Evolutionary conservation across 2,888 invertebrate genomes (phyloP).

Genomic region (Petrolisthes cinctipes): DNA sequence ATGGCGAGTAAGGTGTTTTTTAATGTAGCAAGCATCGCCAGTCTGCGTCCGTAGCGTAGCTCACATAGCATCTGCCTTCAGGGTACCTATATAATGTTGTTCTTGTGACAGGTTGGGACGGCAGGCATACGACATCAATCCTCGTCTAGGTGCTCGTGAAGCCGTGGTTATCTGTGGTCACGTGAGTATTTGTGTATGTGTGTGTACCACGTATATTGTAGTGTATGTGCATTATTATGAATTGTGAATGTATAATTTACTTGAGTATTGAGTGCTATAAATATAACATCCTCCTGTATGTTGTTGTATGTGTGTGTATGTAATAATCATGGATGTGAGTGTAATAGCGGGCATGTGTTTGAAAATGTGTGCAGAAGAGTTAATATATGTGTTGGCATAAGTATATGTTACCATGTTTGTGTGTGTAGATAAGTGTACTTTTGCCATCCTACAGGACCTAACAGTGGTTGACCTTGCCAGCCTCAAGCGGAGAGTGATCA

Average conservation of each 20-base stretch:
- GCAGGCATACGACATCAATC: conserved; percentile 43
- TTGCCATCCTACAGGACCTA: conserved; percentile 40
- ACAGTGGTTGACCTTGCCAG: conserved; percentile 40
- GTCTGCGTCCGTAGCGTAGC: too few relatives aligned
- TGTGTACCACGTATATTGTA: not conserved
- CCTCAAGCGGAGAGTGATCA: conserved; percentile 30
- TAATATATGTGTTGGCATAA: too few relatives aligned
- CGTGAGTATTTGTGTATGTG: conserved; percentile 11
- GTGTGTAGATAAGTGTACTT: too few relatives aligned
- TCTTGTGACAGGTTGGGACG: conserved; percentile 34
- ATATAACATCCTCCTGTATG: not conserved
- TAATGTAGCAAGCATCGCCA: too few relatives aligned
- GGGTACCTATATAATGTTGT: too few relatives aligned
- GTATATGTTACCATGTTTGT: too few relatives aligned
- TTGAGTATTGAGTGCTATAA: not conserved
- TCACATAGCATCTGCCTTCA: too few relatives aligned
- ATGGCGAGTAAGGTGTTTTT: too few relatives aligned
- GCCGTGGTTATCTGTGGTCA: conserved; percentile 50
- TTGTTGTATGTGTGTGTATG: not conserved
- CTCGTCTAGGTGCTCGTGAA: conserved; percentile 32
- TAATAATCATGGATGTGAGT: not conserved
- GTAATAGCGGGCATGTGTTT: not conserved
- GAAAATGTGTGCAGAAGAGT: not conserved
- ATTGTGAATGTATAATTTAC: not conserved
- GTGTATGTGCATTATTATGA: not conserved